These are phyloP conservation scores for Lepus europaeus DNA, from an alignment of 2,113 vertebrate genomes.

Conservation along the genomic window DNA sequence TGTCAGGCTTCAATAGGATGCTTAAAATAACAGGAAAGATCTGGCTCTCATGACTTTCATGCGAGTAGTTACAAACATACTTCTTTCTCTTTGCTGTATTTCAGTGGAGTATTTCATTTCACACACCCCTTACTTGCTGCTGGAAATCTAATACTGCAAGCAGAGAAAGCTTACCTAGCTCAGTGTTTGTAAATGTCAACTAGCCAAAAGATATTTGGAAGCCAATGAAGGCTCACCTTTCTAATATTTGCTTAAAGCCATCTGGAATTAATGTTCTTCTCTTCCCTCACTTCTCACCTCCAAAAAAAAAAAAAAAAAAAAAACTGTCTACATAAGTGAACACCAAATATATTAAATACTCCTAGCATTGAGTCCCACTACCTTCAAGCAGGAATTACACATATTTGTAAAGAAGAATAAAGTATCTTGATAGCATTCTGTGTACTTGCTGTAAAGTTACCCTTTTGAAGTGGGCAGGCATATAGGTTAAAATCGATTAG, in stretches of 20 bases:
- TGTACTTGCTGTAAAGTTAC: conserved; percentile 63
- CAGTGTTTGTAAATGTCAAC: conserved; percentile 87
- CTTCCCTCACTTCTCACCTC: conserved; percentile 56
- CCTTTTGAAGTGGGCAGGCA: not conserved
- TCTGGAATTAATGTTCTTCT: conserved; percentile 85
- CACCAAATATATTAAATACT: conserved; percentile 77
- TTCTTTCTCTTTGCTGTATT: conserved; percentile 71
- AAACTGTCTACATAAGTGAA: conserved; percentile 80
- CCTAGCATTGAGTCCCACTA: conserved; percentile 27
- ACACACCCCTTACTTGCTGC: conserved; percentile 81
- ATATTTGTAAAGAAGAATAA: conserved; percentile 54
- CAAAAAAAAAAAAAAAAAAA: conserved; percentile 56
- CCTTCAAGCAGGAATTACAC: conserved; percentile 29
- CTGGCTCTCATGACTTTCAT: conserved; percentile 77
- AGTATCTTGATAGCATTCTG: conserved; percentile 68
- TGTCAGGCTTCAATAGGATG: conserved; percentile 66
- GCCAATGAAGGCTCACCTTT: conserved; percentile 86
- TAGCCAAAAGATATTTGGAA: conserved; percentile 87
- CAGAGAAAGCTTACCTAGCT: conserved; percentile 81
- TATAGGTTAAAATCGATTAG: no score
- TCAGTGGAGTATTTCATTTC: conserved; percentile 86
- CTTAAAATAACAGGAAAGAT: conserved; percentile 63
- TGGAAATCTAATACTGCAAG: conserved; percentile 82
- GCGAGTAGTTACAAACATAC: conserved; percentile 72
- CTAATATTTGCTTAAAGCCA: conserved; percentile 88